Conservation (phyloP, 2,113 vertebrate genomes). For the Mohoua ochrocephala region DNA sequence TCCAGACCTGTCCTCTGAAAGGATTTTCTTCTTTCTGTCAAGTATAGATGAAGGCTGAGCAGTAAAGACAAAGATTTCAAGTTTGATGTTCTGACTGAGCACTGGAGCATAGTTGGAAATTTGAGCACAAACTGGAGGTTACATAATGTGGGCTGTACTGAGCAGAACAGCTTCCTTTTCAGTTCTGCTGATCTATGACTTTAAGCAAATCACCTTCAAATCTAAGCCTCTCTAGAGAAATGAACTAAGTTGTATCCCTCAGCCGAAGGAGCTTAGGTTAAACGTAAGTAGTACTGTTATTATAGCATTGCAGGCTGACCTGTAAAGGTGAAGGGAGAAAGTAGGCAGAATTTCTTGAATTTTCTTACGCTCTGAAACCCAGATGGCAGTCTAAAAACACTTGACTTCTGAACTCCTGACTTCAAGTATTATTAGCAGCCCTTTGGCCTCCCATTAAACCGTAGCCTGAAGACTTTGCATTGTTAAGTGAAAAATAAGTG, state of each 20-base stretch:
- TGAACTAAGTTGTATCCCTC: background rate
- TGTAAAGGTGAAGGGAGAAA: background rate
- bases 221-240: background rate
- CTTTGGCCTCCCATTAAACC: conserved; percentile 28
- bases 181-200: background rate
- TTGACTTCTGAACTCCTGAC: conserved; percentile 30
- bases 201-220: conserved; percentile 24
- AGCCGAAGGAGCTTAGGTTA: background rate
- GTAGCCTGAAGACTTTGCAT: background rate
- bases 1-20: background rate
- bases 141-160: background rate
- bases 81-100: background rate
- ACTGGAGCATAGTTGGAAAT: background rate
- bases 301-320: background rate
- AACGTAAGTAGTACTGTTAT: background rate
- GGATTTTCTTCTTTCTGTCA: background rate
- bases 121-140: background rate
- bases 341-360: background rate
- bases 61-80: background rate
- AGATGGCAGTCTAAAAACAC: conserved; percentile 13
- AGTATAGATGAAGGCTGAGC: background rate
- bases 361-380: background rate
- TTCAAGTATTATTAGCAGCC: conserved; percentile 21
- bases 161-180: background rate
- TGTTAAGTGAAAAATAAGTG: background rate